These are phyloP conservation scores for Marmota flaviventris DNA, from an alignment of 2,113 vertebrate species.

Conservation along the genomic window DNA sequence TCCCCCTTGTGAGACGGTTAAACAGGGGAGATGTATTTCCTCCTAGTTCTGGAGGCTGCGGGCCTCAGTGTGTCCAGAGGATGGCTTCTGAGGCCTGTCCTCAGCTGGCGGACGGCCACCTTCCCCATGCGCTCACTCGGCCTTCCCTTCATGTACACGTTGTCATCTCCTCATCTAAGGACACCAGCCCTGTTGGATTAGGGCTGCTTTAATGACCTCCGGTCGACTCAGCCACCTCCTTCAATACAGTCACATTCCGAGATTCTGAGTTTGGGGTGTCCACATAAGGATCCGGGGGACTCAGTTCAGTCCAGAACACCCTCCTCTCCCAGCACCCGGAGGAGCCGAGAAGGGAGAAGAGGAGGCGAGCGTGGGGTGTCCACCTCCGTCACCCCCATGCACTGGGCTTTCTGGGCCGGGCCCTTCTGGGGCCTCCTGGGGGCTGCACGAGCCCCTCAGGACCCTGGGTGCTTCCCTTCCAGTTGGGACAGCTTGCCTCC, in stretches of 20 bases:
- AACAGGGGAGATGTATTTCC: background rate
- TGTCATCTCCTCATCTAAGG: background rate
- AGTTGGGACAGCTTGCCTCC: accelerated
- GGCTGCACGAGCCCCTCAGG: background rate
- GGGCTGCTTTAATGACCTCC: background rate
- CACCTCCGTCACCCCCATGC: background rate
- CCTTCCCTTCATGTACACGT: background rate
- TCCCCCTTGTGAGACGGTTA: background rate
- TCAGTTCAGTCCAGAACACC: background rate
- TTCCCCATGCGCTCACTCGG: accelerated
- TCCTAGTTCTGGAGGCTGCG: background rate
- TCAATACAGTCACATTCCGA: background rate
- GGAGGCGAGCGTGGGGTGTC: background rate
- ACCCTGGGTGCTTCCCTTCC: background rate
- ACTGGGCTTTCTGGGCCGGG: background rate
- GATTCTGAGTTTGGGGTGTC: background rate
- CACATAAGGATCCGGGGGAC: background rate
- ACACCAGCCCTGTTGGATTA: background rate
- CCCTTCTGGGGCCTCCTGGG: background rate
- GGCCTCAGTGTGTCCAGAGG: background rate
- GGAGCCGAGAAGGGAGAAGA: too few species aligned
- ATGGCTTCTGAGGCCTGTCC: background rate
- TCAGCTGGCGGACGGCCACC: accelerated
- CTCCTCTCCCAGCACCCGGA: background rate
- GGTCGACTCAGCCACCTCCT: background rate